These are phyloP conservation scores for Scaptodrosophila latifasciaeformis DNA, from an alignment of 2,888 invertebrate genomes.

Conservation along the genomic window DNA sequence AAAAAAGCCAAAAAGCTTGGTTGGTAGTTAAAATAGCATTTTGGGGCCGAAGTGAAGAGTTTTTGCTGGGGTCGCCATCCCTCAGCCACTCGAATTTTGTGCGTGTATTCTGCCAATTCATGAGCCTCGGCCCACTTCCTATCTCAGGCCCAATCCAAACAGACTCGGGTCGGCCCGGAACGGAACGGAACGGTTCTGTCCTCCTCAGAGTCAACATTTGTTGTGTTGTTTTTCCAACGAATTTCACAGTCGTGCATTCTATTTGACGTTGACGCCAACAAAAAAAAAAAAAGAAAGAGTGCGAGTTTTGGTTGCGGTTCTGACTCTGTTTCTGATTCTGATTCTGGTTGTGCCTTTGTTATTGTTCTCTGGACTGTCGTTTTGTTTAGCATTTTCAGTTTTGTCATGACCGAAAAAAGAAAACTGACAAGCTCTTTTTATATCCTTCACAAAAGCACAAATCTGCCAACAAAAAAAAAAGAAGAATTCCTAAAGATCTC, in stretches of 20 bases:
- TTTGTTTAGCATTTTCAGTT: constrained; percentile 45
- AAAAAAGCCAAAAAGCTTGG: constrained; percentile 38
- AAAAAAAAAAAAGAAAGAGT: neutral
- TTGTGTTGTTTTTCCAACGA: neutral
- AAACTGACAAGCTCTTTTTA: neutral
- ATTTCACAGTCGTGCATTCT: neutral
- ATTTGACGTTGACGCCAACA: neutral
- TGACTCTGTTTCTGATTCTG: constrained; percentile 12
- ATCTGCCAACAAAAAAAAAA: too few relatives aligned
- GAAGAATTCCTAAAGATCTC: too few relatives aligned
- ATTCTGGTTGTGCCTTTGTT: constrained; percentile 18
- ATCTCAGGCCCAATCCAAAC: constrained; percentile 30
- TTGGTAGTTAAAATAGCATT: constrained; percentile 55
- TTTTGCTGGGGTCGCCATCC: constrained; percentile 14
- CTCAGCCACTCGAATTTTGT: constrained; percentile 13
- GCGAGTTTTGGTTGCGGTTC: neutral
- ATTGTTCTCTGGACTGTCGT: constrained; percentile 15
- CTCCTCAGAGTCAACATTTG: too few relatives aligned
- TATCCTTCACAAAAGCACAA: too few relatives aligned
- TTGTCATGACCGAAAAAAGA: constrained; percentile 29
- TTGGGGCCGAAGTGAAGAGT: constrained; percentile 30
- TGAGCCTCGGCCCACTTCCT: constrained; percentile 5
- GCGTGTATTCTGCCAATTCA: constrained; percentile 59
- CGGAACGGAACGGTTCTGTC: too few relatives aligned
- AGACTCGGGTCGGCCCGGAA: too few relatives aligned